These are phyloP conservation scores for Anguilla marmorata DNA, from an alignment of 2,797 vertebrate species.

Conservation along the genomic window DNA sequence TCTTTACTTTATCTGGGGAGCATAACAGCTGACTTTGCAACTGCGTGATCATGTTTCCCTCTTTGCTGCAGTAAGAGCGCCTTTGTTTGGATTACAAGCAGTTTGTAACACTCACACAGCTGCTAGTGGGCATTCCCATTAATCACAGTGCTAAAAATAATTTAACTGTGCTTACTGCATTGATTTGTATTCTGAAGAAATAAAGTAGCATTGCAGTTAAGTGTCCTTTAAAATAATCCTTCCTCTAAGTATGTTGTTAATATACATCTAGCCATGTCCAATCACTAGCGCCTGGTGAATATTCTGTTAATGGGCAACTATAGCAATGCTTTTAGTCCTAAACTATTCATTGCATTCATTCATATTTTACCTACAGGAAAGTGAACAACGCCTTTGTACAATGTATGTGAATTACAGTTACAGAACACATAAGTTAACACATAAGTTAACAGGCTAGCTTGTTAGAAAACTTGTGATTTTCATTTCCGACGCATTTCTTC, in stretches of 20 bases:
- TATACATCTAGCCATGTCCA: neutral
- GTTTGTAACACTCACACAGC: constrained; percentile 21
- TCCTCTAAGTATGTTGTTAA: neutral
- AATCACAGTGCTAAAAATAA: constrained; percentile 36
- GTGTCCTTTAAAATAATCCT: constrained; percentile 15
- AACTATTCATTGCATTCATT: neutral
- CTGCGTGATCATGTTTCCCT: neutral
- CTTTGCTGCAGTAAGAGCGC: neutral
- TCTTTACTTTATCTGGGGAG: constrained; percentile 1
- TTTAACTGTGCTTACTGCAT: constrained; percentile 30
- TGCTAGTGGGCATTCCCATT: constrained; percentile 31
- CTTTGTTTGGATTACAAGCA: constrained; percentile 21
- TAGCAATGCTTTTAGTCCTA: neutral
- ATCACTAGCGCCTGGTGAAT: neutral
- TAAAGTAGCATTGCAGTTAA: constrained; percentile 18
- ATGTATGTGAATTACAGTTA: neutral
- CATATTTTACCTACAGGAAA: neutral
- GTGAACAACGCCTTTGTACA: neutral
- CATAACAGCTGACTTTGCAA: constrained; percentile 20
- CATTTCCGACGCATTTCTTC: too few species aligned
- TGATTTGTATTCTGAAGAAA: constrained; percentile 26
- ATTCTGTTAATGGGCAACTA: neutral
- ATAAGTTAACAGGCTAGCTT: too few species aligned
- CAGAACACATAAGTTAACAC: neutral
- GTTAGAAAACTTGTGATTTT: too few species aligned